Conservation (phyloP, 2,888 invertebrate species). For the Agriotes lineatus region DNA sequence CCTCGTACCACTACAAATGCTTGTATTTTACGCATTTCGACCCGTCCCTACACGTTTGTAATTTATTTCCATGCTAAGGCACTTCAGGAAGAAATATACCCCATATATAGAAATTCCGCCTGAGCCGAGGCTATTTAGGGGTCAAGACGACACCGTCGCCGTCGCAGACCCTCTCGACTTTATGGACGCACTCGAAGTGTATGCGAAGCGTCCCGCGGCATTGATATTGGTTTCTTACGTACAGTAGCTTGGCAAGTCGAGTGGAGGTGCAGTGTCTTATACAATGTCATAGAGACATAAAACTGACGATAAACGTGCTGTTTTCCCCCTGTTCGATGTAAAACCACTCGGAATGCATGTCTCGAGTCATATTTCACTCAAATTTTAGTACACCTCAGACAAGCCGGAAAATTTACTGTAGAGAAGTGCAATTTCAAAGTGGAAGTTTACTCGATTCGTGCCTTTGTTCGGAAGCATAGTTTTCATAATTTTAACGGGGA, state of each 20-base stretch:
- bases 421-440: conserved; percentile 24
- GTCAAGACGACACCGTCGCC: neutral
- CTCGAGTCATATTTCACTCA: conserved; percentile 37
- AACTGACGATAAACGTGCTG: conserved; percentile 39
- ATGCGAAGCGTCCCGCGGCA: neutral
- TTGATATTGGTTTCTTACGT: neutral
- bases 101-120: too few relatives aligned
- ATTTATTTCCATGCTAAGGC: too few relatives aligned
- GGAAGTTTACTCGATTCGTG: conserved; percentile 24
- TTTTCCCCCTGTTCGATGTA: conserved; percentile 37
- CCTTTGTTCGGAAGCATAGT: conserved; percentile 12
- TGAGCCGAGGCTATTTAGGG: too few relatives aligned
- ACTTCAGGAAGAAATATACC: too few relatives aligned
- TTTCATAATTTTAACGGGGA: neutral
- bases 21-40: too few relatives aligned
- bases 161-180: neutral
- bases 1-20: too few relatives aligned
- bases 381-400: conserved; percentile 40
- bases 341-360: conserved; percentile 37
- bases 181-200: neutral
- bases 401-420: conserved; percentile 28
- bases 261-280: conserved; percentile 20
- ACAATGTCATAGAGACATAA: conserved; percentile 37
- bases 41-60: too few relatives aligned
- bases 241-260: neutral